Conservation (phyloP, 2,888 invertebrate species). For the Erannis defoliaria region DNA sequence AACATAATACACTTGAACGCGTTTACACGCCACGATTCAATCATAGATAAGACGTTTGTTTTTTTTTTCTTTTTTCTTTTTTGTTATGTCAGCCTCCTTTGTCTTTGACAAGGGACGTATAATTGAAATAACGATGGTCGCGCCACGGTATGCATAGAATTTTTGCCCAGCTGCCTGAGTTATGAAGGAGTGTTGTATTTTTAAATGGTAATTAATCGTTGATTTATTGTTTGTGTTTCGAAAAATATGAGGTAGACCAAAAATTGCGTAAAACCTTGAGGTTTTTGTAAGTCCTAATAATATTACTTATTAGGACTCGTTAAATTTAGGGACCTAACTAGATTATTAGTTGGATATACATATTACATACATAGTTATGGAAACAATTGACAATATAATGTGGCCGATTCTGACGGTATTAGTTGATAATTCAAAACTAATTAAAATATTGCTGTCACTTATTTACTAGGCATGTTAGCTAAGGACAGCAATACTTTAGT, state of each 20-base stretch:
- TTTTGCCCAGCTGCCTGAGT: constrained; percentile 77
- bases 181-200: constrained; percentile 44
- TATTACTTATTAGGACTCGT: not conserved
- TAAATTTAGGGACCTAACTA: constrained; percentile 13
- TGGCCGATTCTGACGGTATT: too few relatives aligned
- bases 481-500: too few relatives aligned
- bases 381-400: too few relatives aligned
- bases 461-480: too few relatives aligned
- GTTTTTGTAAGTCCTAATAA: constrained; percentile 1
- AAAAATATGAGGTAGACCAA: constrained; percentile 22
- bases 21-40: constrained; percentile 84
- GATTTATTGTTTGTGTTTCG: constrained; percentile 36
- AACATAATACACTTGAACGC: constrained; percentile 80
- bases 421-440: too few relatives aligned
- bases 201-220: constrained; percentile 44
- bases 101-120: constrained; percentile 84
- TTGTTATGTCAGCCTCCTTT: constrained; percentile 79
- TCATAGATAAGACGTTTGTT: constrained; percentile 82
- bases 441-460: too few relatives aligned
- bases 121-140: constrained; percentile 85
- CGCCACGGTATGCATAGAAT: constrained; percentile 79
- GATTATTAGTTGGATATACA: too few relatives aligned
- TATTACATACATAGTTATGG: too few relatives aligned
- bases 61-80: constrained; percentile 67
- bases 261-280: constrained; percentile 17